A percentile compares a stretch with the other conserved stretches of the same genome.
Conservation (phyloP, 2,797 vertebrate genomes). For the Hemitrygon akajei region DNA sequence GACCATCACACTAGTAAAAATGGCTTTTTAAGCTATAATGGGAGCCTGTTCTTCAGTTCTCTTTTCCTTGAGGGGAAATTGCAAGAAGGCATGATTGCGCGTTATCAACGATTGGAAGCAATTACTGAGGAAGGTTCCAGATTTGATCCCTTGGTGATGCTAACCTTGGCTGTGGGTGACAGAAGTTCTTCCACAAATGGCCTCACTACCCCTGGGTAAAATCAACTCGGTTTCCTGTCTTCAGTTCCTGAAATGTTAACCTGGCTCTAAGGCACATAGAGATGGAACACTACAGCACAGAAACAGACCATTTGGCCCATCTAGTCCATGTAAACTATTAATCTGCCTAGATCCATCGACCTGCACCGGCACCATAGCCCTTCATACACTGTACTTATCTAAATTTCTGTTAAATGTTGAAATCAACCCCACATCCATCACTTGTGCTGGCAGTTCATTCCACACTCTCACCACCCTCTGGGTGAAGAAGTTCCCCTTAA, state of each 20-base stretch:
- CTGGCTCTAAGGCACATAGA: neutral
- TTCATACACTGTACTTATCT: too few relatives aligned
- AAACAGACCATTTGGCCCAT: too few relatives aligned
- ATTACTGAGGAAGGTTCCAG: neutral
- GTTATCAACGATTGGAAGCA: neutral
- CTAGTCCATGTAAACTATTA: too few relatives aligned
- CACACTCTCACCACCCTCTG: too few relatives aligned
- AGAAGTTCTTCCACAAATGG: neutral
- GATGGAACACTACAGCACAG: neutral
- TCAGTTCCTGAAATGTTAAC: neutral
- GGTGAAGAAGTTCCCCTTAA: too few relatives aligned
- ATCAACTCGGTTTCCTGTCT: neutral
- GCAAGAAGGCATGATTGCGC: neutral
- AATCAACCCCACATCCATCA: too few relatives aligned
- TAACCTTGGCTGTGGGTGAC: neutral
- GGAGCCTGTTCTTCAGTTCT: neutral
- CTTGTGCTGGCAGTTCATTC: too few relatives aligned
- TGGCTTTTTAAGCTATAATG: slow-evolving; percentile 5
- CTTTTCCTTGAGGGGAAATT: slow-evolving; percentile 2
- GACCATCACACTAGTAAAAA: slow-evolving; percentile 20
- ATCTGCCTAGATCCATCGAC: too few relatives aligned
- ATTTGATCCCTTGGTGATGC: neutral
- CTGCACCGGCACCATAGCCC: too few relatives aligned
- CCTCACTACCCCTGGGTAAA: neutral
- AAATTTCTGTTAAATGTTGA: too few relatives aligned